These are phyloP conservation scores for Mesorhabditis sp. DNA, from an alignment of 2,888 invertebrate genomes.

Conservation along the genomic window DNA sequence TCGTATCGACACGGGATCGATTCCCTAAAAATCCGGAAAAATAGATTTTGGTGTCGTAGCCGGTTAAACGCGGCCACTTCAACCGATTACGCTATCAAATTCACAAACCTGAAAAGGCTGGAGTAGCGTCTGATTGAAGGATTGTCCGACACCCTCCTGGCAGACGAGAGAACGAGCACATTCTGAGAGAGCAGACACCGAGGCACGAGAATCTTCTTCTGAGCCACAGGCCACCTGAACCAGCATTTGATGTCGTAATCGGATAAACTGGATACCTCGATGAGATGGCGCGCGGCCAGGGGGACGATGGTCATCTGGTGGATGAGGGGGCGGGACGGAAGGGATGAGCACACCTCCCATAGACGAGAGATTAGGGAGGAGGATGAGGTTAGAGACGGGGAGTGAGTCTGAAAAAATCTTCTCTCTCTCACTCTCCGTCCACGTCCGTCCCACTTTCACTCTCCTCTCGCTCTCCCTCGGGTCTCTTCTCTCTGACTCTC, in stretches of 20 bases:
- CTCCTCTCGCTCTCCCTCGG: conserved; percentile 7
- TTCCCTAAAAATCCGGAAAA: too few species aligned
- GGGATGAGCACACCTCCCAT: conserved; percentile 29
- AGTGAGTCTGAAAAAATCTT: not conserved
- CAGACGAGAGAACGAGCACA: conserved; percentile 28
- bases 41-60: too few species aligned
- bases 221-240: conserved; percentile 19
- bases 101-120: conserved; percentile 32
- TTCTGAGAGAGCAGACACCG: conserved; percentile 31
- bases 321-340: conserved; percentile 61
- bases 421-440: too few species aligned
- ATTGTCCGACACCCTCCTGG: conserved; percentile 29
- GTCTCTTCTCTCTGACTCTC: conserved; percentile 10
- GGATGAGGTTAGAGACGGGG: not conserved
- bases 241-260: too few species aligned
- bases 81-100: not conserved
- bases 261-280: conserved; percentile 69
- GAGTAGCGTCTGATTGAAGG: conserved; percentile 46
- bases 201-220: conserved; percentile 29
- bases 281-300: conserved; percentile 83
- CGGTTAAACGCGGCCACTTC: too few species aligned
- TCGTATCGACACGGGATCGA: too few species aligned
- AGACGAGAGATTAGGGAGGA: conserved; percentile 17
- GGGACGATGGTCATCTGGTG: conserved; percentile 89
- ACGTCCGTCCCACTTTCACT: too few species aligned